Percentiles rank a stretch among this genome's conserved stretches.
These are phyloP conservation scores for Halichoeres trimaculatus DNA, from an alignment of 2,113 vertebrate species.

Conservation along the genomic window DNA sequence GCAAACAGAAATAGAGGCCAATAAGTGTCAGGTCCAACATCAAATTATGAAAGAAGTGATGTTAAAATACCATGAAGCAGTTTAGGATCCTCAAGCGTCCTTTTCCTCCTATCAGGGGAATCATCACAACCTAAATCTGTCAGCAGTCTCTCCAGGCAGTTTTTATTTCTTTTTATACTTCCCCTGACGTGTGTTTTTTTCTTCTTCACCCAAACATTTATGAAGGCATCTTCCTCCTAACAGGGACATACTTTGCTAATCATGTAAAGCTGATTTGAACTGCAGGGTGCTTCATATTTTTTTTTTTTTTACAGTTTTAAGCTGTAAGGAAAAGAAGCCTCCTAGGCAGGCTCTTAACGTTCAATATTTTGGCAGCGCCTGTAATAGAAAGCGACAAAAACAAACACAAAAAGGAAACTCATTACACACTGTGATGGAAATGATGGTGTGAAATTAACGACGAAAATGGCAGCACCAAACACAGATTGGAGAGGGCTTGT, in stretches of 20 bases:
- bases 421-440: not conserved
- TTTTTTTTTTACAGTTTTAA: not conserved
- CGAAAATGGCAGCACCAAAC: constrained; percentile 5
- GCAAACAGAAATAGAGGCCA: constrained; percentile 3
- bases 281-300: not conserved
- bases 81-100: constrained; percentile 16
- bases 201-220: not conserved
- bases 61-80: constrained; percentile 19
- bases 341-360: not conserved
- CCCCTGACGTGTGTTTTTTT: not conserved
- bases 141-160: constrained; percentile 15
- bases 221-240: not conserved
- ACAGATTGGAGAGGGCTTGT: constrained; percentile 6
- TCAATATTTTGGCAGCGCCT: not conserved
- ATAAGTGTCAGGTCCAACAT: constrained; percentile 13
- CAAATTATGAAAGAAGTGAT: constrained; percentile 14
- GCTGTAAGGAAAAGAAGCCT: not conserved
- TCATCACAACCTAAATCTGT: constrained; percentile 58
- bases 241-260: not conserved
- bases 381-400: constrained; percentile 12
- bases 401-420: constrained; percentile 8
- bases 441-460: constrained; percentile 14
- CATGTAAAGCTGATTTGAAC: constrained; percentile 1
- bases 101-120: constrained; percentile 23
- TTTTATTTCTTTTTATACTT: constrained; percentile 10